Evolutionary conservation across 2,888 invertebrate genomes (phyloP), one percentile per base, ranked within the genome.

Genomic region (Drosophila fulvimacula): DNA sequence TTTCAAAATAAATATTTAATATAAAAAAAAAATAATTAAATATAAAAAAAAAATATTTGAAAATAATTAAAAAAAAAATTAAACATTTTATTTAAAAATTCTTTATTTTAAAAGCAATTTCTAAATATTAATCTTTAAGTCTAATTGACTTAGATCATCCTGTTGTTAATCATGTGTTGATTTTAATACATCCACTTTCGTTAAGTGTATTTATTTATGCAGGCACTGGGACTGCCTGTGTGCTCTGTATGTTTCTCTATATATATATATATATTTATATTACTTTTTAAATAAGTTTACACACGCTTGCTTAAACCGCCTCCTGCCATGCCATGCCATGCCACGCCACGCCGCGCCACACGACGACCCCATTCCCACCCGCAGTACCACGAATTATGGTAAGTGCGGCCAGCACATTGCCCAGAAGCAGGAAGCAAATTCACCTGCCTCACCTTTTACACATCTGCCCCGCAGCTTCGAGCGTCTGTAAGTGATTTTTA

Each of bases 231-330:
- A 49, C 62, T 65, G 69, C 59, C 53, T 68, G 73, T 53, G 57
- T 66, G 67, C 46, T 66, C 51, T 58, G 61, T 55, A 41, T 41
- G 32, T 17, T 58, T 58, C n/a, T 0, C 27, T n/a, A 44, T 15
- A 9, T 27, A n/a, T 17, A 11, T 58, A 13, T 48, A 32, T 48
- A 13, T 48, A 30, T 48, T 32, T 13, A 48, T 48, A 39, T 48
- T 69, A 57, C 62, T 62, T 70, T 81, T 86, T 80, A 87, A 87
- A 83, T 72, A 78, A 82, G 78, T 87, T 83, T 78, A 76, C 82
- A 65, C 82, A 84, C 85, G 83, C 84, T 70, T 87, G 82, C 79
- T 84, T 87, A 72, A 83, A 68, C 84, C 79, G 73, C 64, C 69
- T 34, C 19, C 44, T 30, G 24, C 15, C 21, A 24, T 13, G 38